A percentile compares a stretch with the other conserved stretches of the same genome.
These are phyloP conservation scores for Anorthoa munda DNA, from an alignment of 2,888 invertebrate genomes.

Conservation along the genomic window DNA sequence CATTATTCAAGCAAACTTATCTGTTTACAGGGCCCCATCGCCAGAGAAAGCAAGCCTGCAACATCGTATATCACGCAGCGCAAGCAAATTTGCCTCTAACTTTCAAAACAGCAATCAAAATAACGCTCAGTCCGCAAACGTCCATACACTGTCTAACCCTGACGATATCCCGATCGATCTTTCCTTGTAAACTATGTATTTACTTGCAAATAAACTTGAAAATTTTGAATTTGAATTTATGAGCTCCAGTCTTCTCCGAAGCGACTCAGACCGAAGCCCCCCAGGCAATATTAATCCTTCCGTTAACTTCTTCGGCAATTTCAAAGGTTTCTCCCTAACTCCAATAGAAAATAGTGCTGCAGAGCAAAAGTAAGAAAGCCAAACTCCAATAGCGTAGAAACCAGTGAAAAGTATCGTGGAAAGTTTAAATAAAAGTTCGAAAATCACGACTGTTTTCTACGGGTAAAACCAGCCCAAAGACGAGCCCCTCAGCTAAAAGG, in stretches of 20 bases:
- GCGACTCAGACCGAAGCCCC: slow-evolving; percentile 88
- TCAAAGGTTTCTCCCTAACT: slow-evolving; percentile 95
- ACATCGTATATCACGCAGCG: slow-evolving; percentile 85
- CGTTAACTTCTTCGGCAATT: slow-evolving; percentile 95
- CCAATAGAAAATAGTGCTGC: slow-evolving; percentile 89
- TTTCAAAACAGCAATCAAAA: slow-evolving; percentile 83
- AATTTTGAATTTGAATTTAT: too few relatives aligned
- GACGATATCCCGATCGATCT: too few relatives aligned
- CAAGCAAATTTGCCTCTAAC: slow-evolving; percentile 87
- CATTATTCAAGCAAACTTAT: background rate
- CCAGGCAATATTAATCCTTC: slow-evolving; percentile 87
- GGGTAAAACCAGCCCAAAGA: slow-evolving; percentile 79
- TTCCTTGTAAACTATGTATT: too few relatives aligned
- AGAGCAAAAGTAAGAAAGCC: slow-evolving; percentile 60
- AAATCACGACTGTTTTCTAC: slow-evolving; percentile 88
- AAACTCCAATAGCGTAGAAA: slow-evolving; percentile 54
- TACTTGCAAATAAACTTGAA: too few relatives aligned
- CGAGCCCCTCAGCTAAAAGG: slow-evolving; percentile 84
- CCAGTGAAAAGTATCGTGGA: slow-evolving; percentile 63
- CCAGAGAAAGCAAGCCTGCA: slow-evolving; percentile 88
- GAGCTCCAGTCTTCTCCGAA: slow-evolving; percentile 93
- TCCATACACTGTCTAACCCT: slow-evolving; percentile 91
- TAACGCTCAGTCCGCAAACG: slow-evolving; percentile 83
- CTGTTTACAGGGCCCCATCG: slow-evolving; percentile 81
- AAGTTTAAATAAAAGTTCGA: slow-evolving; percentile 86